Conservation (phyloP, 2,888 invertebrate genomes). For the Calephelis perditalis region DNA sequence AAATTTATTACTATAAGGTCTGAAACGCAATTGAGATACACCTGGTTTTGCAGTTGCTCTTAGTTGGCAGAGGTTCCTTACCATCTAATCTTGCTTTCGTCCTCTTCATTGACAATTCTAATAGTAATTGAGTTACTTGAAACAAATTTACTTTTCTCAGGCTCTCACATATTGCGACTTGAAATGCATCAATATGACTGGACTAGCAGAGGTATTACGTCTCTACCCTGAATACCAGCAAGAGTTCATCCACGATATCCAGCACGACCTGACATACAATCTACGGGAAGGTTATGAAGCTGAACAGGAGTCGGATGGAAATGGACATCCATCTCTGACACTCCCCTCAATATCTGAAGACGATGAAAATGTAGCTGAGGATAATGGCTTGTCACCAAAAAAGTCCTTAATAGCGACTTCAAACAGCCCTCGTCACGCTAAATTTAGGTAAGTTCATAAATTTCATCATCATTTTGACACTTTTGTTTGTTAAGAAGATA, state of each 20-base stretch:
- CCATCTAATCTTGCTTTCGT: too few species aligned
- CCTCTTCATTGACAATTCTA: too few species aligned
- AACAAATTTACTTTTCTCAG: conserved; percentile 45
- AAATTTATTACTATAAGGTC: too few species aligned
- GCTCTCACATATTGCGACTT: conserved; percentile 97
- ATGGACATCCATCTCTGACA: conserved; percentile 88
- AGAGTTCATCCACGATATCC: conserved; percentile 95
- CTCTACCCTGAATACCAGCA: conserved; percentile 97
- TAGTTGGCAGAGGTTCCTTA: too few species aligned
- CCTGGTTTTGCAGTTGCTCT: too few species aligned
- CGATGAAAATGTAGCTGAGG: conserved; percentile 92
- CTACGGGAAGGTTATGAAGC: conserved; percentile 95
- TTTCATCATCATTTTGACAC: neutral
- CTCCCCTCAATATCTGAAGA: conserved; percentile 97
- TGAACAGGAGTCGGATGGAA: conserved; percentile 87
- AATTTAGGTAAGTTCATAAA: conserved; percentile 60
- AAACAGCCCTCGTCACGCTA: conserved; percentile 83
- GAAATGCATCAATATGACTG: conserved; percentile 94
- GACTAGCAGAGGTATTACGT: conserved; percentile 91
- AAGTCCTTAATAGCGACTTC: conserved; percentile 78
- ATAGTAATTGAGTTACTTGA: too few species aligned
- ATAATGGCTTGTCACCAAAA: conserved; percentile 81
- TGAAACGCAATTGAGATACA: too few species aligned
- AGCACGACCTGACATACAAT: conserved; percentile 96
- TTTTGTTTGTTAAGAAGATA: too few species aligned